Base-by-base conservation (phyloP, 1,140 invertebrate species). In the Lepidurus couesii region DNA sequence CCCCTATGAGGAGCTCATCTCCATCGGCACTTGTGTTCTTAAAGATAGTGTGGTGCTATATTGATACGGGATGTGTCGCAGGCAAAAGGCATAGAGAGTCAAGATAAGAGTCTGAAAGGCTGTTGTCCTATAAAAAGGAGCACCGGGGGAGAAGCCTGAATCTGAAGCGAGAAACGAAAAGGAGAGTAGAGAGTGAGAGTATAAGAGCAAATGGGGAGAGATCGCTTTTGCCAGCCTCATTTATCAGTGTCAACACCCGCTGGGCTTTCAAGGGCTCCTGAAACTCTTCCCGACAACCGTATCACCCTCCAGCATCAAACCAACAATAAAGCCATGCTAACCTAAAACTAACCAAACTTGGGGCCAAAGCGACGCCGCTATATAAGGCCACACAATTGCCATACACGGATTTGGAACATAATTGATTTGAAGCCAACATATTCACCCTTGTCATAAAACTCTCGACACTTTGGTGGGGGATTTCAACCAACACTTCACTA, bases 161-260 rank as follows among this genome's bases (percentile, higher is more conserved):
- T 65, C 16, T 65, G 53, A 65, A 65, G 53, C 13, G 34, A 3
- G 34, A 34, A 34, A 34, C 34, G 34, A 34, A 34, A 34, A 34
- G 3, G 34, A 34, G 34, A 65, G 16, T n/a, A 65, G n/a, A 65
- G 53, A 65, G 53, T 8, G 16, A 65, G 21, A 65, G 16, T 7
- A 65, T 13, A n/a, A 21, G 16, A n/a, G 53, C 16, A 21, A 21
- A 65, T 65, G 53, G 53, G 16, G 21, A 65, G 53, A 65, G 53
- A 65, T 65, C 53, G 16, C 53, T 65, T 16, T 65, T 65, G n/a
- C 9, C 13, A 65, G 53, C 21, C 53, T 65, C 53, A 21, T 65
- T 65, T 65, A 65, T 65, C 53, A 65, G 53, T 65, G 53, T 65
- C 53, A 65, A 65, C 53, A 65, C 53, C 53, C 53, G 53, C 53